phyloP scores from a whole-genome alignment of 2,797 vertebrate species.

The Poeciliopsis infans region DNA sequence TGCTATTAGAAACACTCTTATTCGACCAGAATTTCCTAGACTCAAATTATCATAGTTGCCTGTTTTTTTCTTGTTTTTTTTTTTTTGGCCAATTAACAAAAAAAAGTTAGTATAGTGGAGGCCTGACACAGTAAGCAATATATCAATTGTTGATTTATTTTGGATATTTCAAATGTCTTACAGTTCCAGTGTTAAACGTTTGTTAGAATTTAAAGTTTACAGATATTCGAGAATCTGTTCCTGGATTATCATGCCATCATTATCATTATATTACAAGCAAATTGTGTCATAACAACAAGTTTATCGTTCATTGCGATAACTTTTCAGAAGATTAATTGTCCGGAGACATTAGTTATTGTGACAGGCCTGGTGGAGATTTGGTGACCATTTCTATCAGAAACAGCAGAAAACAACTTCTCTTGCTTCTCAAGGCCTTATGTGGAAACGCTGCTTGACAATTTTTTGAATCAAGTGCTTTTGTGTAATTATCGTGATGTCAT shows the following conservation, averaged over 20 bases:
- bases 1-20: neutral
- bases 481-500: neutral
- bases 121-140: too few relatives aligned
- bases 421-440: neutral
- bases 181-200: too few relatives aligned
- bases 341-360: too few relatives aligned
- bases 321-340: too few relatives aligned
- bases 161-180: too few relatives aligned
- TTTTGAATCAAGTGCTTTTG: neutral
- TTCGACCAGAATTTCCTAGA: neutral
- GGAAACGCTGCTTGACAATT: neutral
- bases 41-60: neutral
- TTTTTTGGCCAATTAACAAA: neutral
- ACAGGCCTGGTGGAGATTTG: neutral
- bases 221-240: too few relatives aligned
- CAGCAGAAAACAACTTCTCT: neutral
- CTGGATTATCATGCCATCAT: too few relatives aligned
- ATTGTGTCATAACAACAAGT: too few relatives aligned
- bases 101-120: neutral
- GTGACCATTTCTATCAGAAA: neutral
- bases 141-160: too few relatives aligned
- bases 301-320: too few relatives aligned
- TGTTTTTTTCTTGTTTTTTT: neutral
- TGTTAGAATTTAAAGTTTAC: too few relatives aligned
- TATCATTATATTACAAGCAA: too few relatives aligned